Conservation (phyloP, 2,797 vertebrate species). For the Malacoctenus gilli region DNA sequence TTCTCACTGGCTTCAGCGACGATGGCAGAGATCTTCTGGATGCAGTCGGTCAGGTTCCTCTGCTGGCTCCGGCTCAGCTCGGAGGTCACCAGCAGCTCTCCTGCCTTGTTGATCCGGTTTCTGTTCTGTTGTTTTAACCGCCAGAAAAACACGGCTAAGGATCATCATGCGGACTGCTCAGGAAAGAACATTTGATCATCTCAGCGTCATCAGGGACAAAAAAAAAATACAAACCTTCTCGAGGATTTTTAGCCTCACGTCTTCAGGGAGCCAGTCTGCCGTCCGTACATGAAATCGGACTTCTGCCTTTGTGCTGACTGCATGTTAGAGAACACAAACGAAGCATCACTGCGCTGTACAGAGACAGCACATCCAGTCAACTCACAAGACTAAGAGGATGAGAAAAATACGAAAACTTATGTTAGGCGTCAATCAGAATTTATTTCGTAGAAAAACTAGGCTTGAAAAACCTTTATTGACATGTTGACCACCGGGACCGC, state of each 20-base stretch:
- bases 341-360: no score
- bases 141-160: no score
- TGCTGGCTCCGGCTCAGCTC: constrained; percentile 91
- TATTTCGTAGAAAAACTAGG: background rate
- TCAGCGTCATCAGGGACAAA: no score
- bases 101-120: constrained; percentile 88
- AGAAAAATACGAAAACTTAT: no score
- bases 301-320: constrained; percentile 93
- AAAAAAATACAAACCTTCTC: constrained; percentile 83
- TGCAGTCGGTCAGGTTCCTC: constrained; percentile 87
- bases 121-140: constrained; percentile 77
- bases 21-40: constrained; percentile 89
- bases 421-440: no score
- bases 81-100: constrained; percentile 90
- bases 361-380: no score
- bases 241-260: constrained; percentile 83
- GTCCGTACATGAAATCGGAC: constrained; percentile 90
- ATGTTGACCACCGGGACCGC: constrained; percentile 93
- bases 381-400: no score
- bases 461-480: constrained; percentile 92
- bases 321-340: no score
- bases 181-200: no score
- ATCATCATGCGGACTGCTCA: no score
- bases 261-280: constrained; percentile 92
- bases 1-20: constrained; percentile 81